Conservation (phyloP, 23 tunicate genomes). For the Aplidium turbinatum region DNA sequence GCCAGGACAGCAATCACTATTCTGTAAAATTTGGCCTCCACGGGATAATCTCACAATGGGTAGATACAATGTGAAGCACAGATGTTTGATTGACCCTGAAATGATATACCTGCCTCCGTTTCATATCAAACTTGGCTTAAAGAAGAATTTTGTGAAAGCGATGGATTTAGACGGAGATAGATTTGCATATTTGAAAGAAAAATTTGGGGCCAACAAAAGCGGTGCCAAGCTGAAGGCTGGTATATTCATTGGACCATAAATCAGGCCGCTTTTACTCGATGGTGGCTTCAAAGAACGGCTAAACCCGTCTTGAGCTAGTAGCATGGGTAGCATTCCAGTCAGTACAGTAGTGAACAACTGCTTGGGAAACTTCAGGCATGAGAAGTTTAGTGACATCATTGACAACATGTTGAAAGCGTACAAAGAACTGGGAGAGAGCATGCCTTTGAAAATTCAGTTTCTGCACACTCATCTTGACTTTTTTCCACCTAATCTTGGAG, state of each 20-base stretch:
- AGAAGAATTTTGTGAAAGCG: constrained; percentile 22
- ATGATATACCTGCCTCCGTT: constrained; percentile 21
- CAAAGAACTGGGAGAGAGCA: constrained; percentile 13
- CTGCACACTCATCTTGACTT: constrained; percentile 29
- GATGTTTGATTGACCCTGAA: constrained; percentile 19
- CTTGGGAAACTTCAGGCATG: constrained; percentile 17
- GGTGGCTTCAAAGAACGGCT: constrained; percentile 14
- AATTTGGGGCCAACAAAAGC: neutral
- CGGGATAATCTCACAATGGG: constrained; percentile 27
- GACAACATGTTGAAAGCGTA: constrained; percentile 28
- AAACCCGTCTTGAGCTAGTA: constrained; percentile 18
- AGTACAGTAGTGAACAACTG: constrained; percentile 26
- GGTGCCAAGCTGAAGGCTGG: constrained; percentile 29
- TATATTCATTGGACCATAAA: constrained; percentile 1
- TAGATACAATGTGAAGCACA: constrained; percentile 22
- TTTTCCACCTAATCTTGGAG: constrained; percentile 27
- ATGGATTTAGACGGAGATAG: constrained; percentile 1
- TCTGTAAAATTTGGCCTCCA: constrained; percentile 31
- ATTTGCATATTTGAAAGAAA: constrained; percentile 3
- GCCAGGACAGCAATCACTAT: constrained; percentile 37
- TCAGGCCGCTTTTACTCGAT: neutral
- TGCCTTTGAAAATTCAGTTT: constrained; percentile 23
- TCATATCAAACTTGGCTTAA: constrained; percentile 25
- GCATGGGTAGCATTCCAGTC: constrained; percentile 28
- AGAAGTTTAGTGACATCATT: constrained; percentile 14